Percentiles rank a stretch among this genome's conserved stretches.
phyloP scores from a whole-genome alignment of 2,888 invertebrate genomes.

The Nomada fabriciana region DNA sequence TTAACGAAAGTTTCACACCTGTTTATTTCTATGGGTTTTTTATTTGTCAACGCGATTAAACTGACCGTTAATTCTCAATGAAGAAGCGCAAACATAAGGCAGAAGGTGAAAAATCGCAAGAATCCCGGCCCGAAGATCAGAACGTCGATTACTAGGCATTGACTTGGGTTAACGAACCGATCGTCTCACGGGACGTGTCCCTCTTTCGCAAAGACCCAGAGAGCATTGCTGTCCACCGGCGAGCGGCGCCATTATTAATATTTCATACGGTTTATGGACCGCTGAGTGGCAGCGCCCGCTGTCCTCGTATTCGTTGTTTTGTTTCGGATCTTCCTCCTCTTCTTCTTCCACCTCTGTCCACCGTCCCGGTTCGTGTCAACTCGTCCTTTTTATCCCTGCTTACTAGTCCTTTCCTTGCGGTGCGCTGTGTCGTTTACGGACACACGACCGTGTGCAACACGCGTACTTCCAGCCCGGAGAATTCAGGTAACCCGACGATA shows the following conservation, averaged over 20 bases:
- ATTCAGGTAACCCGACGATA: slow-evolving; percentile 14
- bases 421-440: slow-evolving; percentile 49
- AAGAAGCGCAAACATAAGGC: not conserved
- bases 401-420: slow-evolving; percentile 20
- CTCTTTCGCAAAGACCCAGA: slow-evolving; percentile 65
- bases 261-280: slow-evolving; percentile 76
- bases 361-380: slow-evolving; percentile 6
- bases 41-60: too few species aligned
- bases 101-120: slow-evolving; percentile 26
- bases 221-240: slow-evolving; percentile 53
- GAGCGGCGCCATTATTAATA: slow-evolving; percentile 75
- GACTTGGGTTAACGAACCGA: slow-evolving; percentile 69
- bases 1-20: not conserved
- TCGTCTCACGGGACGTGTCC: slow-evolving; percentile 64
- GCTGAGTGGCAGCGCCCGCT: slow-evolving; percentile 75
- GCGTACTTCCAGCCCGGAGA: slow-evolving; percentile 7
- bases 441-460: slow-evolving; percentile 34
- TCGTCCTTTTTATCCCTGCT: slow-evolving; percentile 23
- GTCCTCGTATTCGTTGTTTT: slow-evolving; percentile 56
- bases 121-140: slow-evolving; percentile 35
- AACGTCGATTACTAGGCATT: slow-evolving; percentile 43
- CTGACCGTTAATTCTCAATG: too few species aligned
- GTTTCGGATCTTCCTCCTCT: slow-evolving; percentile 28
- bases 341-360: slow-evolving; percentile 1
- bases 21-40: too few species aligned